Conservation (phyloP, 2,113 vertebrate genomes). For the Gnathonemus echidnorhynchus region DNA sequence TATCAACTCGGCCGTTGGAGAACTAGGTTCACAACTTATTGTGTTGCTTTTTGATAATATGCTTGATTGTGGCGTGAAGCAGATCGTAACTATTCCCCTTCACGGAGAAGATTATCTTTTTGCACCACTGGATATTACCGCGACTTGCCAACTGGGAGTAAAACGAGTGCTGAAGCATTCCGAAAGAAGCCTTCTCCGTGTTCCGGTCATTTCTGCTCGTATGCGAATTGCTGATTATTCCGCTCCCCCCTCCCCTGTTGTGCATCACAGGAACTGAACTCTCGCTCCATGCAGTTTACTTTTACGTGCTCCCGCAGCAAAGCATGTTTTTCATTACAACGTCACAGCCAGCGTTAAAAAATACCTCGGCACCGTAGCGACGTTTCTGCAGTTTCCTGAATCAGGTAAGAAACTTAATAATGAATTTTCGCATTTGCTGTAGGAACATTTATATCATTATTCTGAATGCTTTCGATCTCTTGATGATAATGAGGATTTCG, state of each 20-base stretch:
- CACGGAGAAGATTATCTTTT: not conserved
- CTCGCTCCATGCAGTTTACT: slow-evolving; percentile 14
- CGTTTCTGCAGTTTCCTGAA: slow-evolving; percentile 11
- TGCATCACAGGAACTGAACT: slow-evolving; percentile 7
- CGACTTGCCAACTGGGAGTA: not conserved
- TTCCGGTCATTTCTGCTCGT: not conserved
- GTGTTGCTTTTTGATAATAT: not conserved
- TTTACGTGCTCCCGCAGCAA: not conserved
- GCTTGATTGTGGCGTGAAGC: not conserved
- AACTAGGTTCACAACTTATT: slow-evolving; percentile 13
- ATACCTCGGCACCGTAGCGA: not conserved
- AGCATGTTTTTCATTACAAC: not conserved
- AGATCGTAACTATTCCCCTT: not conserved
- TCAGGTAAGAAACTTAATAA: slow-evolving; percentile 23
- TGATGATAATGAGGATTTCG: not conserved
- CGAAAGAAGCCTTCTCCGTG: not conserved
- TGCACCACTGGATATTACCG: not conserved
- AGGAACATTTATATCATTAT: not conserved
- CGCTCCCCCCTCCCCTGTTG: not conserved
- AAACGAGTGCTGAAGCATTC: not conserved
- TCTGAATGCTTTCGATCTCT: not conserved
- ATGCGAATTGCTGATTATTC: not conserved
- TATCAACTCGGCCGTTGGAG: not conserved
- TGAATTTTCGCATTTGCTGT: not conserved
- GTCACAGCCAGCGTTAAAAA: not conserved